Evolutionary conservation across 2,888 invertebrate species (phyloP), one percentile per base, ranked within the genome.

Genomic region (Entomobrya proxima): DNA sequence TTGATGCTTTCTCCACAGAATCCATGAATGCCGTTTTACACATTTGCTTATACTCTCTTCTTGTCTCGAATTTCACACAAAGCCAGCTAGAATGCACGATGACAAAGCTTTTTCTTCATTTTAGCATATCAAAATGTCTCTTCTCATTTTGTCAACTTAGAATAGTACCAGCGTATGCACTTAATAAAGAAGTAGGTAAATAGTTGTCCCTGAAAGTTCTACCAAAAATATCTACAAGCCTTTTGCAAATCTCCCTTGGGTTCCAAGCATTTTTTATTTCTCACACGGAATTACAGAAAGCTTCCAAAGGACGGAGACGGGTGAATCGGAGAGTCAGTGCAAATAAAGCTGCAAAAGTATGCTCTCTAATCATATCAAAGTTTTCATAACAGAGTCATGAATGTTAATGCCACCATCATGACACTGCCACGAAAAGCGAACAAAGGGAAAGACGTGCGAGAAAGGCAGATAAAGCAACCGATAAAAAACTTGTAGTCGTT

Each of bases 361-460:
- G 21, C 30, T 27, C 15, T 35, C 30, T 55, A 79, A 52, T 69
- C 55, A 69, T 69, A 79, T 44, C 61, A 69, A 11, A 50, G 67
- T n/a, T n/a, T n/a, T 30, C 44, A 61, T 61, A 67, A 79, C 67
- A 67, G 32, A 79, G 50, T 40, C 50, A 69, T 79, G 69, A 69
- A 79, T 69, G 35, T 44, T 76, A 58, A 76, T 76, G 55, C 58
- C 40, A 40, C 58, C 21, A 58, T 9, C 52, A 72, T 47, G 9
- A 24, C 30, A 52, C 6, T 35, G 9, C 35, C n/a, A 47, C 27
- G 6, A 50, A 7, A 21, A 35, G 40, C 40, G 35, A 78, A 50
- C 37, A 47, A 35, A 78, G 24, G 24, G 24, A 24, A 24, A 21
- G 64, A 32, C 21, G 18, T 44, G 24, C 44, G 44, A 27, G 44